Base-by-base conservation (phyloP, 2,797 vertebrate species). In the Paratrypauchen microcephalus region DNA sequence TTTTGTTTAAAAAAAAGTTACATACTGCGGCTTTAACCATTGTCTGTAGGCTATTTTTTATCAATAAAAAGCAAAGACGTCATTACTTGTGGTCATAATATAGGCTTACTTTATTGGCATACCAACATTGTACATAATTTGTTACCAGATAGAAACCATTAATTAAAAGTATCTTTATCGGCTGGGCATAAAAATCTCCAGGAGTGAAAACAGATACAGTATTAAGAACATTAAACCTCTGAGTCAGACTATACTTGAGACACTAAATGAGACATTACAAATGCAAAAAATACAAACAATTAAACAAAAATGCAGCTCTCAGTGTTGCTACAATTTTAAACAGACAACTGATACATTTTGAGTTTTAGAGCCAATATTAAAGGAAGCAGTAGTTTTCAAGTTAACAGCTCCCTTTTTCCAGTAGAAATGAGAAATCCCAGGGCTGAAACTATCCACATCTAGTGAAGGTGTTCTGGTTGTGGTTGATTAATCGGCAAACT, bases 91-190 rank as follows among this genome's bases (percentile, higher is more conserved):
- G 69, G 63, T 82, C 11, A 41, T 39, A 52, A 68, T 66, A 80
- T 30, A 45, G 41, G 39, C 2, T 15, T 45, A 74, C 73, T 91
- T 91, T 91, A 89, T 87, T 91, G 48, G 60, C 57, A 67, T 66
- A 69, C 81, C 75, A 81, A 61, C 73, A 83, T 69, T 75, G 60
- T 66, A 75, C 74, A 82, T 39, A 13, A 61, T 61, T 41, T n/a
- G 57, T 59, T 36, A 28, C 57, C 18, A 30, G 16, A 41, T 21
- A 61, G n/a, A 61, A 61, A 61, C 32, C 32, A 21, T 41, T 6
- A 11, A 61, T 32, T 32, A 41, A 61, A 61, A 61, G 59, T n/a
- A 41, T 59, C 28, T 32, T 59, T 36, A 59, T 11, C n/a, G 9
- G 12, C 24, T 30, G 26, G 56, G 56, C 19, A 58, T 30, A 58